Base-by-base conservation (phyloP, 2,113 vertebrate species). In the Myiagra hebetior region DNA sequence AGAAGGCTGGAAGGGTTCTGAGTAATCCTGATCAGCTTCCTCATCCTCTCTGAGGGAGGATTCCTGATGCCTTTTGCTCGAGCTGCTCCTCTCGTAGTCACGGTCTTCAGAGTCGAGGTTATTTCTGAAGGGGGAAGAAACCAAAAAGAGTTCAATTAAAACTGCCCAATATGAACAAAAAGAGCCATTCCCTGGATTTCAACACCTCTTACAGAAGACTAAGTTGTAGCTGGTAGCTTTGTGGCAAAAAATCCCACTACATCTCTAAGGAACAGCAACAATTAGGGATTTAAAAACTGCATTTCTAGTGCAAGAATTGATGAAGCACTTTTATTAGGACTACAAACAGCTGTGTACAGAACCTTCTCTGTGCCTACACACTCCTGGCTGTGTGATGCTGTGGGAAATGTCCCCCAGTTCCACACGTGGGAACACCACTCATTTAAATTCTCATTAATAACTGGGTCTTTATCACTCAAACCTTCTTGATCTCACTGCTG, bases 1-100 rank as follows among this genome's bases (percentile, higher is more conserved):
- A 15, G 98, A 98, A 2, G 98, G 98, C 67, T 98, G 98, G 96
- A 99, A 99, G 56, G 95, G 95, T 78, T 98, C 97, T 26, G 98
- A 96, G 50, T 98, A 98, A 49, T 98, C 97, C 42, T 98, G 98
- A 18, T 98, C 98, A 28, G 73, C 91, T 39, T 97, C 97, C 37
- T 95, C 97, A 16, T 98, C 98, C 56, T 98, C 98, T 70, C 97
- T 94, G 73, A 97, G 97, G 31, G 98, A 98, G 39, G 95, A 97
- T 23, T 99, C 98, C 44, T 98, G 94, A 37, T 95, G 96, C 30
- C 98, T 98, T 94, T 98, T 99, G 39, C 92, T 97, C 10, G 97
- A 97, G 80, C 60, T 96, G 91, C 73, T 98, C 92, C 96, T 98
- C 95, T 98, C 97, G 0, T 93, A 97, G 79, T 98, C 97, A 41